phyloP scores from a whole-genome alignment of 1,140 invertebrate genomes.

The Conopomorpha cramerella region DNA sequence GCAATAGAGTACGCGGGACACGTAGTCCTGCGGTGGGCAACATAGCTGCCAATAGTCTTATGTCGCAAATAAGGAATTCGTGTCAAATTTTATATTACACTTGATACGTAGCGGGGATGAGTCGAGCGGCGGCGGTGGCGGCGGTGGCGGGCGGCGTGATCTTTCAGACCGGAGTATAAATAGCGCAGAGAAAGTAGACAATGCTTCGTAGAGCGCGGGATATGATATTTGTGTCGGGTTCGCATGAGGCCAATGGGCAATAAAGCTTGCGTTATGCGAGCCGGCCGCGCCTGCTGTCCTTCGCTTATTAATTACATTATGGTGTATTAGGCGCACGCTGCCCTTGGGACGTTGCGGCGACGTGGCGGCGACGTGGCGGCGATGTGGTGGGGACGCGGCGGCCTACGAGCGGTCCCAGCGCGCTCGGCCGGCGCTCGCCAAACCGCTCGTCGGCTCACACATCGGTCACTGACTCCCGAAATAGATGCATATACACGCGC shows the following conservation, averaged over 20 bases:
- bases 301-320: conserved; percentile 31
- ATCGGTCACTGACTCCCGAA: conserved; percentile 57
- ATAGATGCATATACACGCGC: conserved; percentile 45
- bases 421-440: conserved; percentile 6
- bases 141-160: too few relatives aligned
- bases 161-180: background rate
- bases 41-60: too few relatives aligned
- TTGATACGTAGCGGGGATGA: too few relatives aligned
- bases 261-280: conserved; percentile 21
- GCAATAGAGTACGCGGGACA: too few relatives aligned
- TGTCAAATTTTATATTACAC: too few relatives aligned
- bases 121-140: too few relatives aligned
- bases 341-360: too few relatives aligned
- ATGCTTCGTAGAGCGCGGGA: background rate
- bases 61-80: too few relatives aligned
- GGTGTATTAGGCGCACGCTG: conserved; percentile 19
- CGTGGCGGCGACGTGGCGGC: too few relatives aligned
- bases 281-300: conserved; percentile 14
- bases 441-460: conserved; percentile 24
- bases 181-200: background rate
- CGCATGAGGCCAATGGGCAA: conserved; percentile 17
- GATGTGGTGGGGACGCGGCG: too few relatives aligned
- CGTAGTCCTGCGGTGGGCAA: too few relatives aligned
- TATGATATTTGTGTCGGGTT: conserved; percentile 17
- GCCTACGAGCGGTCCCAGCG: too few relatives aligned